phyloP scores from a whole-genome alignment of 1,140 invertebrate species.

The Charaxes varanes region DNA sequence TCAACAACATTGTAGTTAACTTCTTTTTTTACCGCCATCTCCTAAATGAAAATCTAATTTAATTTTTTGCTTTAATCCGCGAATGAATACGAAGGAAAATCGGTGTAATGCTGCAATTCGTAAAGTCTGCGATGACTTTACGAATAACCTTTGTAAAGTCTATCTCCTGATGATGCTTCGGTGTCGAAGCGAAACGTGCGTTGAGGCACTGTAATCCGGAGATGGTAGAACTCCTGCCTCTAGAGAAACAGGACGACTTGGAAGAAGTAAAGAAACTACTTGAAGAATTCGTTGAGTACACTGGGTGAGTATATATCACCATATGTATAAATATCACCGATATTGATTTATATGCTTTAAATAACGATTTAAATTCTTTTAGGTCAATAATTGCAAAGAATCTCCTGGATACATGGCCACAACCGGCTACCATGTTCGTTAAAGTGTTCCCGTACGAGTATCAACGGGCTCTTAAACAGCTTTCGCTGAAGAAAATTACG shows the following conservation, averaged over 20 bases:
- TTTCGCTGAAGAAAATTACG: constrained; percentile 76
- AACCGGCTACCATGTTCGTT: constrained; percentile 86
- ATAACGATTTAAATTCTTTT: constrained; percentile 12
- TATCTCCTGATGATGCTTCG: too few relatives aligned
- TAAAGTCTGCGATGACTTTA: too few relatives aligned
- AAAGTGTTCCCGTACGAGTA: constrained; percentile 99
- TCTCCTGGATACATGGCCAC: constrained; percentile 89
- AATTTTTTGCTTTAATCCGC: too few relatives aligned
- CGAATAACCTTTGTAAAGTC: too few relatives aligned
- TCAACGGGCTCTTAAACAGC: constrained; percentile 89
- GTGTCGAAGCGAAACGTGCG: too few relatives aligned
- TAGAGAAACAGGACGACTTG: constrained; percentile 88
- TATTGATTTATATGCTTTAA: constrained; percentile 5
- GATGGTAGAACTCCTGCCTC: constrained; percentile 90
- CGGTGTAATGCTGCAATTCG: too few relatives aligned
- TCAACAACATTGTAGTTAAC: too few relatives aligned
- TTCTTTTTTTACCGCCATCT: too few relatives aligned
- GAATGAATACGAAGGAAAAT: too few relatives aligned
- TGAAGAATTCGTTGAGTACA: constrained; percentile 91
- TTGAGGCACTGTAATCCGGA: constrained; percentile 96
- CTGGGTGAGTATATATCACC: constrained; percentile 73
- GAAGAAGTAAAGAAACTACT: constrained; percentile 86
- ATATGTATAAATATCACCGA: neutral
- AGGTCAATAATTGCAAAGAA: constrained; percentile 87
- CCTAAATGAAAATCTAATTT: too few relatives aligned